Evolutionary conservation across 2,888 invertebrate genomes (phyloP), one percentile per base, ranked within the genome.

Genomic region (Laothoe populi): DNA sequence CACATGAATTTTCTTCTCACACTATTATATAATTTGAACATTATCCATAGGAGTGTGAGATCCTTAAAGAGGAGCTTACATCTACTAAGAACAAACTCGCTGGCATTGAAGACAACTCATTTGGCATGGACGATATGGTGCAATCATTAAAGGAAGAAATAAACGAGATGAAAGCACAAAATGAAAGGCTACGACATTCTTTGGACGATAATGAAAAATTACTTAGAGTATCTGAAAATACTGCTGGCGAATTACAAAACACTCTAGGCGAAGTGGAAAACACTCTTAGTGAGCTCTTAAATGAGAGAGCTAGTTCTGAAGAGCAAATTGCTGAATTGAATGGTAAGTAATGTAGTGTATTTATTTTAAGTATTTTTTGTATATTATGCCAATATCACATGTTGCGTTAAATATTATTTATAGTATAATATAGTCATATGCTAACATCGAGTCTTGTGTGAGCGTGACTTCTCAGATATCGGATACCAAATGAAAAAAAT

Each of bases 191-290:
- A 21, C 86, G 93, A 59, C 93, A 84, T 66, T 94, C 79, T 77
- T 95, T 76, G 94, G 97, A 90, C 94, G 95, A 93, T 94, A 94
- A 92, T 73, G 92, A 92, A 65, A 92, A 92, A 66, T 73, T 93
- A 53, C 83, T 92, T 1, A 74, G 94, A 79, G 95, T 97, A 77
- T 93, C 97, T 46, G 97, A 97, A 83, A 95, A 95, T 74, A 96
- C 97, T 0, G 96, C 97, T 0, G 96, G 97, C 73, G 96, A 97
- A 48, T 88, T 97, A 68, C 97, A 97, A 83, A 95, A 96, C 63
- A 96, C 96, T 67, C 94, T 95, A 66, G 94, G 95, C 0, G 93
- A 92, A 49, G 94, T 97, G 49, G 97, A 97, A 80, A 95, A 96
- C 64, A 96, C 96, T 80, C 95, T 95, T 66, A 95, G 95, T 65